phyloP scores from a whole-genome alignment of 1,140 invertebrate species.

The Drosophila murphyi region DNA sequence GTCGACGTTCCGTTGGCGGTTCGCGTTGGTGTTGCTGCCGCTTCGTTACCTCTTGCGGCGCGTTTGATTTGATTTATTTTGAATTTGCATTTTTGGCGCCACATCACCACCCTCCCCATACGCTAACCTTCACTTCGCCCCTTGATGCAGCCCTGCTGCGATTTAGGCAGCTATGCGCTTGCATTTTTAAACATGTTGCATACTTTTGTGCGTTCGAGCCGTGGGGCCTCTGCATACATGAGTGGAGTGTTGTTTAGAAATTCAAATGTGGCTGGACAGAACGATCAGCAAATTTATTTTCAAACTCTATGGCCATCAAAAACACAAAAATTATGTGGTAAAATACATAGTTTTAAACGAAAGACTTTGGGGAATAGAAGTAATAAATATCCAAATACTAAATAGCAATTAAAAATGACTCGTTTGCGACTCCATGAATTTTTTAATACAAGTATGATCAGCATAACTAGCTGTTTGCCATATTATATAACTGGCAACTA shows the following conservation, averaged over 20 bases:
- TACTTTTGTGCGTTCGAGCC: slow-evolving; percentile 66
- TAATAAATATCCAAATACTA: no score
- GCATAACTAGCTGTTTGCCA: no score
- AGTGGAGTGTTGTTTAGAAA: slow-evolving; percentile 58
- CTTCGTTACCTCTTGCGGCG: slow-evolving; percentile 77
- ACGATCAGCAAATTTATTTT: slow-evolving; percentile 39
- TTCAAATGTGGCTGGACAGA: slow-evolving; percentile 43
- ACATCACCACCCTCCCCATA: neutral
- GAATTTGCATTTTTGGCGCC: slow-evolving; percentile 76
- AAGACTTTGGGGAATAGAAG: no score
- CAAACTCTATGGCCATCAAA: neutral
- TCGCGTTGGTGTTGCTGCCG: slow-evolving; percentile 76
- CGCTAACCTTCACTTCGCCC: no score
- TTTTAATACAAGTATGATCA: no score
- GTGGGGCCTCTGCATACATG: slow-evolving; percentile 48
- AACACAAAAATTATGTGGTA: no score
- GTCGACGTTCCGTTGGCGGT: slow-evolving; percentile 37
- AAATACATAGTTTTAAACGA: no score
- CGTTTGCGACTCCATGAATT: no score
- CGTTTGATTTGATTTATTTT: slow-evolving; percentile 82
- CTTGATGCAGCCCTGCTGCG: neutral
- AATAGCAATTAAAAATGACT: no score
- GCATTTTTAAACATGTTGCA: slow-evolving; percentile 78
- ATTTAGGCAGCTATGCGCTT: slow-evolving; percentile 44
- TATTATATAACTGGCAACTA: no score